Conservation (phyloP, 2,113 vertebrate genomes). For the Lamprologus sp. region DNA sequence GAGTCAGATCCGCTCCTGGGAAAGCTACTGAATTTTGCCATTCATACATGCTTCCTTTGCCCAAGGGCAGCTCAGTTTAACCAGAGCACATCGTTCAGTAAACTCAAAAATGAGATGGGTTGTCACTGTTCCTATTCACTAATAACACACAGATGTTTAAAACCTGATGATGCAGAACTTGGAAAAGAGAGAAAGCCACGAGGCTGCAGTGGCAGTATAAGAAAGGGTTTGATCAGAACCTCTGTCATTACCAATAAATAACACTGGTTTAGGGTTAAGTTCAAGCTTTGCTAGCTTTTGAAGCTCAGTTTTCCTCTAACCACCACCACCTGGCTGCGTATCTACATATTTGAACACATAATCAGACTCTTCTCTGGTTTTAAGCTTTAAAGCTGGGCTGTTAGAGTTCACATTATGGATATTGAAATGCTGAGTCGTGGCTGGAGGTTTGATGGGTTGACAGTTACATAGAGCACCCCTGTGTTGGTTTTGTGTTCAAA, state of each 20-base stretch:
- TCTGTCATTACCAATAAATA: background rate
- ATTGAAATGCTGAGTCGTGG: background rate
- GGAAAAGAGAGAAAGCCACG: background rate
- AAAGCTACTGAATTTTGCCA: conserved; percentile 9
- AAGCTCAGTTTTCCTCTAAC: background rate
- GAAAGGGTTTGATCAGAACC: background rate
- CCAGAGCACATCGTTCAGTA: background rate
- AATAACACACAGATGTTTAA: conserved; percentile 43
- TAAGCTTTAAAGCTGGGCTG: background rate
- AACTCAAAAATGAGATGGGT: background rate
- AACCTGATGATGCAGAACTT: background rate
- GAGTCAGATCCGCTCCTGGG: background rate
- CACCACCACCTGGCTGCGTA: background rate
- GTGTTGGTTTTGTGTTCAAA: background rate
- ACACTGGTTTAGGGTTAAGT: background rate
- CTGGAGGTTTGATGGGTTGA: background rate
- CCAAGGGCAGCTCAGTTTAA: background rate
- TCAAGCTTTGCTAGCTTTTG: background rate
- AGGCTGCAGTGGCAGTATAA: background rate
- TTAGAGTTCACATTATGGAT: background rate
- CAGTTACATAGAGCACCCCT: background rate
- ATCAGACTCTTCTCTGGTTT: background rate
- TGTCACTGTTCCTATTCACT: conserved; percentile 12
- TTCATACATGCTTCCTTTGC: background rate
- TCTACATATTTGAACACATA: background rate